Evolutionary conservation across 2,797 vertebrate genomes (phyloP).

Genomic region (Thalassophryne amazonica): DNA sequence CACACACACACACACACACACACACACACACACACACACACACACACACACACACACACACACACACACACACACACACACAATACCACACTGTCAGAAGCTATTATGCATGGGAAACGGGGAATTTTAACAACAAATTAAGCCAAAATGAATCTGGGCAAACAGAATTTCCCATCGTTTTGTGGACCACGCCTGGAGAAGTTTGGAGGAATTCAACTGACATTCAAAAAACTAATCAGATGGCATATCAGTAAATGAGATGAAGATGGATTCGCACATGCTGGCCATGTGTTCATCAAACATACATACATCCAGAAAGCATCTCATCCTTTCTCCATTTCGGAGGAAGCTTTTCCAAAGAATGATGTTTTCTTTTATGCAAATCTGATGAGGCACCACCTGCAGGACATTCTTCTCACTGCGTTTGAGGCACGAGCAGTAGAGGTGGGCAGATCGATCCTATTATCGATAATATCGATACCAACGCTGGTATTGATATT

Average conservation of each 20-base stretch:
- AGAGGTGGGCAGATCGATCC: too few relatives aligned
- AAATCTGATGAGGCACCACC: too few relatives aligned
- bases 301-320: neutral
- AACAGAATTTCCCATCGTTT: slow-evolving; percentile 40
- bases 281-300: neutral
- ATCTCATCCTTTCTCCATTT: neutral
- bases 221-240: slow-evolving; percentile 22
- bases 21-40: slow-evolving; percentile 46
- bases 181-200: slow-evolving; percentile 54
- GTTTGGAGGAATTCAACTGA: slow-evolving; percentile 10
- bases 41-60: slow-evolving; percentile 46
- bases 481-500: too few relatives aligned
- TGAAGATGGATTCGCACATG: neutral
- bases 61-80: slow-evolving; percentile 27
- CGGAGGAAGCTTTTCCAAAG: too few relatives aligned
- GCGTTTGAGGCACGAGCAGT: too few relatives aligned
- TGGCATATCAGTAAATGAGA: slow-evolving; percentile 1
- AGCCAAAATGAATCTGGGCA: slow-evolving; percentile 44
- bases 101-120: slow-evolving; percentile 31
- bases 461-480: too few relatives aligned
- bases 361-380: too few relatives aligned
- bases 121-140: slow-evolving; percentile 40
- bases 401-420: too few relatives aligned
- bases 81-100: slow-evolving; percentile 55
- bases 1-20: slow-evolving; percentile 49